A percentile compares a stretch with the other conserved stretches of the same genome.
phyloP scores from a whole-genome alignment of 2,113 vertebrate genomes.

The Axis porcinus region DNA sequence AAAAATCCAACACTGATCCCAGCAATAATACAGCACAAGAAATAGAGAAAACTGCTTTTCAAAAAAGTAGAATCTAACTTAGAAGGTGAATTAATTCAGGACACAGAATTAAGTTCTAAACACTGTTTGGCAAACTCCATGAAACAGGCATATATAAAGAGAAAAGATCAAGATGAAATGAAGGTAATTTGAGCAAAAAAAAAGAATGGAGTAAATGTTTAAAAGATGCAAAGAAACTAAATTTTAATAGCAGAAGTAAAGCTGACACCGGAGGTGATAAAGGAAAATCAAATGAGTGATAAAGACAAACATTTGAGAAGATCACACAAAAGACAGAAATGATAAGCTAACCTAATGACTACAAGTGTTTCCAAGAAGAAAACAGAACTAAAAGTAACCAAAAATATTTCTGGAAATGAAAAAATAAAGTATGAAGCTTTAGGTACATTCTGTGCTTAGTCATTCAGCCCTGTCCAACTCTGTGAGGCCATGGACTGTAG shows the following conservation, averaged over 20 bases:
- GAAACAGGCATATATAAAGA: not conserved
- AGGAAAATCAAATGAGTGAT: not conserved
- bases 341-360: not conserved
- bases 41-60: not conserved
- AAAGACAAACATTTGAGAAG: not conserved
- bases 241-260: not conserved
- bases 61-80: not conserved
- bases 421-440: not conserved
- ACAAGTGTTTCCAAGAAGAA: not conserved
- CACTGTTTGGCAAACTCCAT: not conserved
- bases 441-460: not conserved
- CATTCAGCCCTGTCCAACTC: not conserved
- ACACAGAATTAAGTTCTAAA: not conserved
- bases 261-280: not conserved
- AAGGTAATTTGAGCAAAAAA: not conserved
- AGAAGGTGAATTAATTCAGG: not conserved
- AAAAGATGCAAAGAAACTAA: not conserved
- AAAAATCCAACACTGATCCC: not conserved
- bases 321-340: not conserved
- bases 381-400: slow-evolving; percentile 19
- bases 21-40: not conserved
- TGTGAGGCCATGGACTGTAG: not conserved
- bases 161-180: not conserved
- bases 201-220: not conserved
- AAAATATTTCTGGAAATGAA: not conserved